Conservation (phyloP, 2,113 vertebrate species). For the Taxidea taxus region DNA sequence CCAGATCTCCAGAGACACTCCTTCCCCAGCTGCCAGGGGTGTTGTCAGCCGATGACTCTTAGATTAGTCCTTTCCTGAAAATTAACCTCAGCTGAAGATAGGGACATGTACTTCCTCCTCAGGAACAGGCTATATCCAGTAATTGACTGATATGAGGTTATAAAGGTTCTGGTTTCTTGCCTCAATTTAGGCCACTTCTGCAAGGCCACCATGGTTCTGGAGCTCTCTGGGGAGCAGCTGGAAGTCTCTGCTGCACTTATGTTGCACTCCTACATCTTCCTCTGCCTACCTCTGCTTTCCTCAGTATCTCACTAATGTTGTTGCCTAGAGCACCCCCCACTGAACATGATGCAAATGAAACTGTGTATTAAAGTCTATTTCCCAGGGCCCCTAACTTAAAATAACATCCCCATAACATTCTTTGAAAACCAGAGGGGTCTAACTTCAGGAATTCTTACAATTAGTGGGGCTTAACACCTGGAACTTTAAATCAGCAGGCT, state of each 20-base stretch:
- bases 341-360: neutral
- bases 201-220: neutral
- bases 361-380: neutral
- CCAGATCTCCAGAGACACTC: neutral
- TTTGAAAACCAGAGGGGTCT: neutral
- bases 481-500: neutral
- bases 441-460: neutral
- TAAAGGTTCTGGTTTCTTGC: neutral
- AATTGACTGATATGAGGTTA: neutral
- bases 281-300: neutral
- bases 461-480: neutral
- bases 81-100: neutral
- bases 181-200: neutral
- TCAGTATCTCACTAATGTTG: fast-evolving
- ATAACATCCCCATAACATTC: neutral
- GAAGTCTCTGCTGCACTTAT: neutral
- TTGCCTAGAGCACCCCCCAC: fast-evolving
- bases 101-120: neutral
- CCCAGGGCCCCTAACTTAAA: neutral
- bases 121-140: neutral
- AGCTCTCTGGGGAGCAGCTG: neutral
- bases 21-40: neutral
- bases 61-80: neutral
- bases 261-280: fast-evolving
- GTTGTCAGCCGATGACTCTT: neutral